Base-by-base conservation (phyloP, 1,140 invertebrate genomes). In the Drosophila burlai region DNA sequence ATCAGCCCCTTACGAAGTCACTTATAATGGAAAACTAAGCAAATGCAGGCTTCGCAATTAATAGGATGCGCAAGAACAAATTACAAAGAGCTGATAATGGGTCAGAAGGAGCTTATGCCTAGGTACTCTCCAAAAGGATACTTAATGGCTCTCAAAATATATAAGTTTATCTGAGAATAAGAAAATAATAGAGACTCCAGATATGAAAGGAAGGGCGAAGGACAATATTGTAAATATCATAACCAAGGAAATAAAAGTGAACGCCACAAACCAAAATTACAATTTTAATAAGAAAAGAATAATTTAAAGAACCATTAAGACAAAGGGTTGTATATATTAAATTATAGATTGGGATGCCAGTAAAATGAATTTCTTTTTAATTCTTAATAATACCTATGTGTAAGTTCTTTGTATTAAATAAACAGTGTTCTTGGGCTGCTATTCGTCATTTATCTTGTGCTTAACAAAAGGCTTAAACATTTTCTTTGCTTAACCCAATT, bases 21-120 rank as follows among this genome's bases (percentile, higher is more conserved):
- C 40, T 69, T 45, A 69, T 57, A 50, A 58, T 68, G 75, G 38
- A 45, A 55, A 69, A 57, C 74, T 69, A 77, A 68, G 57, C 55
- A 68, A 62, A 73, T 52, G 13, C 45, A 7, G 21, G 54, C 58
- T 13, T 18, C 4, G 26, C 29, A 65, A 43, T 26, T 38, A 34
- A 40, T 34, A 26, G 29, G 26, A 50, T 18, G 11, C n/a, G 4
- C 31, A 13, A 3, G 40, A 40, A 36, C 21, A 45, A 64, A 71
- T 59, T 52, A 24, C 34, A 13, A 38, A 71, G 47, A 52, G 31
- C 13, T 11, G 6, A n/a, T 21, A 50, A 38, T 49, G 36, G 26
- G 13, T 8, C 42, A 47, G 31, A 65, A 54, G 61, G 9, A 45
- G 58, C 64, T 38, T 63, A 49, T 63, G 58, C 40, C n/a, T 63